phyloP scores from a whole-genome alignment of 2,888 invertebrate species.

The Troglohyphantes excavatus region DNA sequence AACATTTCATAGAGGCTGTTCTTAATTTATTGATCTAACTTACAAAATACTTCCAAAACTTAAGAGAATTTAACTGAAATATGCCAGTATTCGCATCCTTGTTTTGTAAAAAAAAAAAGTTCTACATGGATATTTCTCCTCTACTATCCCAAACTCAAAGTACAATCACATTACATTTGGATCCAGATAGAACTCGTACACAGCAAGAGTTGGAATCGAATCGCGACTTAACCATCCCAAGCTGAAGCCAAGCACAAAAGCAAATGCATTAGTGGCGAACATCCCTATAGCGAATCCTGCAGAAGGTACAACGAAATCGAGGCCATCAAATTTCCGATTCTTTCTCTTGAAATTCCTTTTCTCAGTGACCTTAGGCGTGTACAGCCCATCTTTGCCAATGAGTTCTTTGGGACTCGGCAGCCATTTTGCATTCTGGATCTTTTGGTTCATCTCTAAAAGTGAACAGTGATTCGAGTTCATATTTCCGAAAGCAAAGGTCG shows the following conservation, averaged over 20 bases:
- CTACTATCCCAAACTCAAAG: too few species aligned
- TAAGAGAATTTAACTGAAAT: too few species aligned
- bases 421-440: background rate
- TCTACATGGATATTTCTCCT: too few species aligned
- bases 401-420: background rate
- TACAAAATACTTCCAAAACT: too few species aligned
- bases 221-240: constrained; percentile 39
- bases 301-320: background rate
- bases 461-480: background rate
- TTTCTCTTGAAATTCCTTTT: background rate
- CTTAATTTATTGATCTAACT: too few species aligned
- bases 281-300: constrained; percentile 8
- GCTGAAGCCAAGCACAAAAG: constrained; percentile 28
- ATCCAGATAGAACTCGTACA: constrained; percentile 44
- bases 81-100: too few species aligned
- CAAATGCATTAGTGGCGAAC: constrained; percentile 39
- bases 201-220: constrained; percentile 17
- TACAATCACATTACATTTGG: constrained; percentile 17
- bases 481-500: constrained; percentile 5
- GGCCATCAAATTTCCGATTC: background rate
- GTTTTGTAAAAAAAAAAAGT: too few species aligned
- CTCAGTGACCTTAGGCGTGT: background rate
- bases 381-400: background rate
- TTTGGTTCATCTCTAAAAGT: background rate
- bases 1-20: too few species aligned